Base-by-base conservation (phyloP, 2,888 invertebrate species). In the Willowsia nigromaculata region DNA sequence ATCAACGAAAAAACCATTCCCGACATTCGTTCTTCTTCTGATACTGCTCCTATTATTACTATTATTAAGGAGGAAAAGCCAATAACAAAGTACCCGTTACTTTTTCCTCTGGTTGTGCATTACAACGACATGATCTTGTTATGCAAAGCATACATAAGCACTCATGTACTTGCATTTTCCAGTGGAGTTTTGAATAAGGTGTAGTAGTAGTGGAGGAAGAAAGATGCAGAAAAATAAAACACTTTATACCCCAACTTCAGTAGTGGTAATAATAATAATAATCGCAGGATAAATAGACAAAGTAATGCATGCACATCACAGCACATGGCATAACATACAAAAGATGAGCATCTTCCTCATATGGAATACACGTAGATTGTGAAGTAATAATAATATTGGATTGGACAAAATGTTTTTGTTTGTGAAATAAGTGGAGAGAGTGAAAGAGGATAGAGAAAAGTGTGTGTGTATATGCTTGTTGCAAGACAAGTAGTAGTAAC, bases 171-270 rank as follows among this genome's bases (percentile, higher is more conserved):
- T n/a, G n/a, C n/a, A n/a, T n/a, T n/a, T n/a, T n/a, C n/a, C n/a
- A n/a, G n/a, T n/a, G n/a, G n/a, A n/a, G n/a, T n/a, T n/a, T n/a
- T 62, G 85, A 76, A 76, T 76, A 85, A 85, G 85, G 85, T 85
- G 56, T 25, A 25, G 56, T 59, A 18, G 15, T n/a, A 25, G 25
- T 25, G 2, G 53, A 7, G 15, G 56, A 25, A 13, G 27, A 59
- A 59, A 30, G 18, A 27, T 50, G 50, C 50, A 50, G 50, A 50
- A 50, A 40, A 74, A 50, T n/a, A n/a, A n/a, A 81, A 25, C 81
- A 81, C 50, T 62, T 81, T 81, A 62, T 37, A 56, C 25, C n/a
- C n/a, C 59, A 30, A 59, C 30, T 59, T 59, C 30, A 9, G 59
- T 68, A 40, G 40, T 68, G n/a, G 40, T 68, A 22, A 68, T 40